Conservation (phyloP, 2,113 vertebrate species). For the Bos indicus region DNA sequence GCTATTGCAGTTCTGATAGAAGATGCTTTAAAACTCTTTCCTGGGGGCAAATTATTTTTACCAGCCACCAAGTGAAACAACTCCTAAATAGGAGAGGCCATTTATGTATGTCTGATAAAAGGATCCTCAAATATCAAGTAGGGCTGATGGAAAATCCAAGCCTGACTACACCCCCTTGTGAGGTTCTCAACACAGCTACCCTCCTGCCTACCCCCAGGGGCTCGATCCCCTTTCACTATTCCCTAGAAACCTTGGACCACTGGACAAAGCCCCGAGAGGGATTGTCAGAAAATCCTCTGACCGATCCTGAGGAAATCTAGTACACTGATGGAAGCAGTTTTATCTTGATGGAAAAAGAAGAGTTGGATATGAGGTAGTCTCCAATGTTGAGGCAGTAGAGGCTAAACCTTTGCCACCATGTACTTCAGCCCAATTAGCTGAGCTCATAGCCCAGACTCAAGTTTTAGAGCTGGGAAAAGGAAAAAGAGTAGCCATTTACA, state of each 20-base stretch:
- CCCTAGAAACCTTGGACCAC: neutral
- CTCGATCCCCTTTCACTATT: neutral
- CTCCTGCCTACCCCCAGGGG: neutral
- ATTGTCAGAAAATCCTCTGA: neutral
- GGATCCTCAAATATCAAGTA: neutral
- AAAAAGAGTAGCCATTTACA: neutral
- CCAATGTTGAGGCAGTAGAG: neutral
- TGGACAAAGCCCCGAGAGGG: neutral
- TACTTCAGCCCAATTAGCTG: neutral
- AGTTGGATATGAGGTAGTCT: neutral
- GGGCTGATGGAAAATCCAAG: neutral
- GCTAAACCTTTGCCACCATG: neutral
- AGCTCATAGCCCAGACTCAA: neutral
- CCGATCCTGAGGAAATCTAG: neutral
- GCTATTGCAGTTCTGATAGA: neutral
- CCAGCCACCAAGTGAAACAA: neutral
- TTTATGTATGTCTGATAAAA: neutral
- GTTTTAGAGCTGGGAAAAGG: neutral
- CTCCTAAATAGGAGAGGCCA: neutral
- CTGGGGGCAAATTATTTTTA: neutral
- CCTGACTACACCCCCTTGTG: neutral
- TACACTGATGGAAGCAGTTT: neutral
- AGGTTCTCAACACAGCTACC: neutral
- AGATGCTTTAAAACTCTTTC: neutral
- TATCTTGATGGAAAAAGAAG: neutral